Base-by-base conservation (phyloP, 2,797 vertebrate genomes). In the Tenualosa thibaudeaui region DNA sequence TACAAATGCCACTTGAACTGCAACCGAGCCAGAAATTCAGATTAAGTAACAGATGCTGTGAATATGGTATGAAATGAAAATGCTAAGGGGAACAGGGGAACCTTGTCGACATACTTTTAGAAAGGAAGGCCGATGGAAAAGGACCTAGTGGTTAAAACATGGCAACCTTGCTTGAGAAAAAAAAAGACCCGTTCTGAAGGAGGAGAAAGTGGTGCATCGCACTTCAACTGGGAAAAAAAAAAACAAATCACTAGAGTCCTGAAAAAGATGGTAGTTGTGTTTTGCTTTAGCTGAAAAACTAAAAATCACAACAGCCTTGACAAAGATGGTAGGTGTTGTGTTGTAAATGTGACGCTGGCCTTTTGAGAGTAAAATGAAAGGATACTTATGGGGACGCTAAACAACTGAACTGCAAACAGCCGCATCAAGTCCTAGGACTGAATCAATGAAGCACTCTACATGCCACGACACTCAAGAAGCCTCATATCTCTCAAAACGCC, bases 251-350 rank as follows among this genome's bases (percentile, higher is more conserved):
- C 51, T 53, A 15, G 2, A 53, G 9, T 56, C 15, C 17, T 56
- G 15, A 56, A 22, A 19, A 56, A 56, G 54, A 19, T 56, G 3
- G 54, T 56, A 56, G 54, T 15, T 22, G 54, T 22, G 31, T 56
- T 19, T 51, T 51, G 50, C 9, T 7, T 51, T 12, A 12, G 7
- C 9, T 51, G 50, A 9, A 9, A 19, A 56, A 1, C 6, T 22
- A 13, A 37, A 40, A 40, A 71, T 89, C 92, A 91, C 92, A 90
- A 93, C 91, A 93, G 92, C 88, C 87, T 89, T 88, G 87, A 56
- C 3, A 3, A 56, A 19, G 54, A 19, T 56, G 54, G 17, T 22
- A 56, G 17, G 19, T 56, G 54, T 22, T 13, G 10, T 53, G 13
- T 53, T 53, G 12, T 53, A 0, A 53, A 13, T 53, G 26, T 40